A percentile compares a stretch with the other conserved stretches of the same genome.
Evolutionary conservation across 2,113 vertebrate species (phyloP).

Genomic region (Morone chrysops): DNA sequence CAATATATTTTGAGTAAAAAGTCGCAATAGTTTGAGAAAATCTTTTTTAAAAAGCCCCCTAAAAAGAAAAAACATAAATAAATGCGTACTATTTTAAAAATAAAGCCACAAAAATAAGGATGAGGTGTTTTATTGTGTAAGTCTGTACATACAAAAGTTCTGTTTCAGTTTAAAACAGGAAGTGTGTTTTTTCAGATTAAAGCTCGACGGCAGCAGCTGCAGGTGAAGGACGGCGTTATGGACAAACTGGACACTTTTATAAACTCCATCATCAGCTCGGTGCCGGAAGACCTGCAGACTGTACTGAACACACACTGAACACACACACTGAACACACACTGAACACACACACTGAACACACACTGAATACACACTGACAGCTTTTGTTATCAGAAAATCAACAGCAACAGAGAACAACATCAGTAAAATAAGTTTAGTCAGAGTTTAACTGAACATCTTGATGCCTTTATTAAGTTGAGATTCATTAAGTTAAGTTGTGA

Average conservation of each 20-base stretch:
- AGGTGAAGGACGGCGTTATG: conserved; percentile 86
- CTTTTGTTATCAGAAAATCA: neutral
- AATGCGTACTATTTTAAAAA: too few species aligned
- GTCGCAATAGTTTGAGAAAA: too few species aligned
- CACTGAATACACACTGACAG: conserved; percentile 51
- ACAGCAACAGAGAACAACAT: neutral
- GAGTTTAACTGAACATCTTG: neutral
- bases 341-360: conserved; percentile 66
- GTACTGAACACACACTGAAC: conserved; percentile 83
- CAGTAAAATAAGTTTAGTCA: neutral
- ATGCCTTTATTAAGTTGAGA: neutral
- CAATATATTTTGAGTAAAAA: too few species aligned
- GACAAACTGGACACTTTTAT: conserved; percentile 82
- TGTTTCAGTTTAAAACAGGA: neutral
- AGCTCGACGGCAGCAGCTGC: conserved; percentile 87
- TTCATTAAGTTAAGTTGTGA: too few species aligned
- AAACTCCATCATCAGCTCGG: conserved; percentile 79
- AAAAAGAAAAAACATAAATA: too few species aligned
- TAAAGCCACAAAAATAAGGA: too few species aligned
- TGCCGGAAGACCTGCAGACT: conserved; percentile 90
- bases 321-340: conserved; percentile 75
- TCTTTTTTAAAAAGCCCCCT: too few species aligned
- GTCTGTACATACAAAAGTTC: too few species aligned
- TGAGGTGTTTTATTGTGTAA: too few species aligned
- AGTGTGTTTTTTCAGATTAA: conserved; percentile 77